These are phyloP conservation scores for Betta splendens DNA, from an alignment of 2,797 vertebrate species.

Conservation along the genomic window DNA sequence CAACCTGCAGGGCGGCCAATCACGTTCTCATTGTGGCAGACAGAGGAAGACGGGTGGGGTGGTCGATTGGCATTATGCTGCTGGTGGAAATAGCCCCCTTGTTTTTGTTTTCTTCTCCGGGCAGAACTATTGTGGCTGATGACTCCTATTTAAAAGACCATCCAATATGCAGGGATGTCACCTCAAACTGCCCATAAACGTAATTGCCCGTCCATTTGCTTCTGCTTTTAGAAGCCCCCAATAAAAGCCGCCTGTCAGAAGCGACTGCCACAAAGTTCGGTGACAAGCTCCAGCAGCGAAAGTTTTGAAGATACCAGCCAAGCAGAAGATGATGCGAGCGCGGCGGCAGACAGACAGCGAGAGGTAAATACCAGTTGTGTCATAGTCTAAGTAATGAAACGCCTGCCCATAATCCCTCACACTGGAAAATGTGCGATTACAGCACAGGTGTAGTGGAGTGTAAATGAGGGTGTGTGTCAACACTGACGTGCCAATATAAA, in stretches of 20 bases:
- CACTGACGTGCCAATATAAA: constrained; percentile 56
- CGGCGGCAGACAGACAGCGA: constrained; percentile 42
- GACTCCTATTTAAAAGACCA: constrained; percentile 85
- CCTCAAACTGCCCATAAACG: constrained; percentile 83
- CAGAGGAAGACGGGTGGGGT: constrained; percentile 52
- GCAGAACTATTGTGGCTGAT: constrained; percentile 81
- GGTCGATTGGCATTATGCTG: constrained; percentile 79
- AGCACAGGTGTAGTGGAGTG: constrained; percentile 54
- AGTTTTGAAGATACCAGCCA: constrained; percentile 64
- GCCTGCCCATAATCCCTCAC: constrained; percentile 64
- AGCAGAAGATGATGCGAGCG: constrained; percentile 64
- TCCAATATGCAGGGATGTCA: constrained; percentile 87
- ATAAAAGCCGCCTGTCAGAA: constrained; percentile 83
- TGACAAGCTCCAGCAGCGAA: constrained; percentile 70
- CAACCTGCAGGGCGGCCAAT: constrained; percentile 64
- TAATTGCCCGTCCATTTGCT: constrained; percentile 85
- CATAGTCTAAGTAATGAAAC: constrained; percentile 62
- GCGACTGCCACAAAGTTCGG: constrained; percentile 74
- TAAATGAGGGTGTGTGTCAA: constrained; percentile 56
- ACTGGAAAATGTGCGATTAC: constrained; percentile 56
- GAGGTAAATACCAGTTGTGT: constrained; percentile 70
- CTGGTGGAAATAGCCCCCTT: constrained; percentile 79
- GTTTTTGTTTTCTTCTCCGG: constrained; percentile 82
- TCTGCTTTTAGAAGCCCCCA: constrained; percentile 75
- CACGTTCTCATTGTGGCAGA: constrained; percentile 45